Conservation (phyloP, 2,888 invertebrate genomes). For the Chymomyza procnemis region DNA sequence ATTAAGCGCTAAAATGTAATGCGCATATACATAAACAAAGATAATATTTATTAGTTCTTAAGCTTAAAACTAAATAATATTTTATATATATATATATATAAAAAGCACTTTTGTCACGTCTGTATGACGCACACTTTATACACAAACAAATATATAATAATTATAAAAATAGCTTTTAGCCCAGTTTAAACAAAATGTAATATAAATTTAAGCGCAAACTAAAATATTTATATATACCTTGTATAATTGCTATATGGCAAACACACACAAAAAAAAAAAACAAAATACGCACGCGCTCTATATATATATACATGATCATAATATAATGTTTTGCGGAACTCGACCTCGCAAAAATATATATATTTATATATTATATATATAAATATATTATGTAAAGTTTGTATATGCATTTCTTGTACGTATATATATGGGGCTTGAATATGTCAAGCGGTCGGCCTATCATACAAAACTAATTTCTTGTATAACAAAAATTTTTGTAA, state of each 20-base stretch:
- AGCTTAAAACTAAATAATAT: not conserved
- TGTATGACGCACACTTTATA: not conserved
- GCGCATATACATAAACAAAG: not conserved
- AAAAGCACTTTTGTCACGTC: not conserved
- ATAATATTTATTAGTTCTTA: not conserved
- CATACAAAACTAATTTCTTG: no score
- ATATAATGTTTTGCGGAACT: not conserved
- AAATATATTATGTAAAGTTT: not conserved
- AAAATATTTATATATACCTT: not conserved
- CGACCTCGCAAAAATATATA: not conserved
- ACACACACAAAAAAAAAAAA: not conserved
- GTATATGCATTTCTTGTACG: not conserved
- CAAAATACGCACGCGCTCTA: no score
- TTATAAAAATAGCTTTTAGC: not conserved
- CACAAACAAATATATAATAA: not conserved
- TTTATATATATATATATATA: not conserved
- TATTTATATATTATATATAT: not conserved
- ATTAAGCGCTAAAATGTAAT: not conserved
- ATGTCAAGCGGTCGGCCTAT: no score
- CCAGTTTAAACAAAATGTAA: not conserved
- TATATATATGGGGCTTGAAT: not conserved
- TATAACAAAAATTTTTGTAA: no score
- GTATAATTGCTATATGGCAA: not conserved
- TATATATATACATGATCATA: not conserved
- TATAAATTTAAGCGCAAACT: not conserved